A percentile compares a stretch with the other conserved stretches of the same genome.
Evolutionary conservation across 2,113 vertebrate genomes (phyloP).

Genomic region (Australoheros scitulus): DNA sequence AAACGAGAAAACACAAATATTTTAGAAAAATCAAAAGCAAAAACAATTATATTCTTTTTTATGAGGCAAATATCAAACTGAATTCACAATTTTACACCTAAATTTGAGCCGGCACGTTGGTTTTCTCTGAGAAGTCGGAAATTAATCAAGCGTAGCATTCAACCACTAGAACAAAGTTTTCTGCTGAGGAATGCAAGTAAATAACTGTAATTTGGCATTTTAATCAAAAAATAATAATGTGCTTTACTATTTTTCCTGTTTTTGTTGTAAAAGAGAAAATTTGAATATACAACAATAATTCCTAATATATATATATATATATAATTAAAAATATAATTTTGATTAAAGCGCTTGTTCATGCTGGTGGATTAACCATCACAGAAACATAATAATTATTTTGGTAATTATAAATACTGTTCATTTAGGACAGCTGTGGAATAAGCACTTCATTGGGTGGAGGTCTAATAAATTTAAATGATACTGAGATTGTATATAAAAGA

Average conservation of each 20-base stretch:
- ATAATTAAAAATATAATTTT: no score
- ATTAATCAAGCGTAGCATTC: background rate
- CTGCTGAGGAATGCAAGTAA: background rate
- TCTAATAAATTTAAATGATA: background rate
- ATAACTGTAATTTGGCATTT: background rate
- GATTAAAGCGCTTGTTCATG: no score
- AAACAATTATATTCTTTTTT: background rate
- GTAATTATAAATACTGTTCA: background rate
- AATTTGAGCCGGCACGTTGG: fast-evolving
- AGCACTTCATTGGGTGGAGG: no score
- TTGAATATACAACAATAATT: background rate
- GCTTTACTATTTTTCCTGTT: background rate
- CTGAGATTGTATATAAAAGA: background rate
- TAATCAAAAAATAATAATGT: background rate
- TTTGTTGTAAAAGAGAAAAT: background rate
- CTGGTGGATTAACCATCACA: no score
- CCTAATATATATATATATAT: no score
- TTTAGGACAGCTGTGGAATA: no score
- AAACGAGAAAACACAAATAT: background rate
- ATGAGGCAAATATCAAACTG: background rate
- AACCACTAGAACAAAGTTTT: background rate
- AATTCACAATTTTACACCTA: background rate
- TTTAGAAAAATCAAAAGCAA: background rate
- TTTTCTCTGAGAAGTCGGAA: background rate
- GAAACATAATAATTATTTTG: background rate